phyloP scores from a whole-genome alignment of 2,888 invertebrate species.

The Sphaerophoria taeniata region DNA sequence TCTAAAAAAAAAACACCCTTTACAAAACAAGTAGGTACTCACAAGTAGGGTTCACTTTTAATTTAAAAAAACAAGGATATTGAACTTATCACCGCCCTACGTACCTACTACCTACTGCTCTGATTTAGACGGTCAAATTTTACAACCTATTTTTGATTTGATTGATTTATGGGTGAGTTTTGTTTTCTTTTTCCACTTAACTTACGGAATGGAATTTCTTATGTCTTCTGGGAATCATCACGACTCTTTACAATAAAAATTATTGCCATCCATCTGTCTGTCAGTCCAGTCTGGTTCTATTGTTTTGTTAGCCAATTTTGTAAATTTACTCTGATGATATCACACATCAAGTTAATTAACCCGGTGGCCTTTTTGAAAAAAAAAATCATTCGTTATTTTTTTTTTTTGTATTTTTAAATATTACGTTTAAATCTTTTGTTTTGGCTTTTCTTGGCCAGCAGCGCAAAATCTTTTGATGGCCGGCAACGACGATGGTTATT shows the following conservation, averaged over 20 bases:
- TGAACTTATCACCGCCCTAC: too few species aligned
- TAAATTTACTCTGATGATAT: constrained; percentile 65
- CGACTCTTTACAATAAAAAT: not conserved
- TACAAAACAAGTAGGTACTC: too few species aligned
- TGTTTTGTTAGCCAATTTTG: constrained; percentile 49
- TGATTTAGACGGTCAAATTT: not conserved
- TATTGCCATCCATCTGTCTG: constrained; percentile 6
- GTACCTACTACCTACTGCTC: not conserved
- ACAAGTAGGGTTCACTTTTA: too few species aligned
- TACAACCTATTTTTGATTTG: not conserved
- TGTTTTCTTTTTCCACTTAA: not conserved
- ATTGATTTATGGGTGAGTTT: constrained; percentile 25
- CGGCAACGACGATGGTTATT: constrained; percentile 13
- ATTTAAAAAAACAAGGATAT: too few species aligned
- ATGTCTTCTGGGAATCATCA: constrained; percentile 3
- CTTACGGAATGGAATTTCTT: not conserved
- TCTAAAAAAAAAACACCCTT: too few species aligned
- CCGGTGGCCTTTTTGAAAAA: constrained; percentile 62
- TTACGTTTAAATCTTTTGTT: constrained; percentile 52
- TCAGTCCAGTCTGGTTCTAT: constrained; percentile 7
- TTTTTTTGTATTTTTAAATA: constrained; percentile 36
- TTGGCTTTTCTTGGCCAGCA: constrained; percentile 45
- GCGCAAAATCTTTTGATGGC: constrained; percentile 43
- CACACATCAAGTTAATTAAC: constrained; percentile 72
- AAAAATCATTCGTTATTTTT: constrained; percentile 25